Base-by-base conservation (phyloP, 1,140 invertebrate species). In the Condylostylus longicornis region DNA sequence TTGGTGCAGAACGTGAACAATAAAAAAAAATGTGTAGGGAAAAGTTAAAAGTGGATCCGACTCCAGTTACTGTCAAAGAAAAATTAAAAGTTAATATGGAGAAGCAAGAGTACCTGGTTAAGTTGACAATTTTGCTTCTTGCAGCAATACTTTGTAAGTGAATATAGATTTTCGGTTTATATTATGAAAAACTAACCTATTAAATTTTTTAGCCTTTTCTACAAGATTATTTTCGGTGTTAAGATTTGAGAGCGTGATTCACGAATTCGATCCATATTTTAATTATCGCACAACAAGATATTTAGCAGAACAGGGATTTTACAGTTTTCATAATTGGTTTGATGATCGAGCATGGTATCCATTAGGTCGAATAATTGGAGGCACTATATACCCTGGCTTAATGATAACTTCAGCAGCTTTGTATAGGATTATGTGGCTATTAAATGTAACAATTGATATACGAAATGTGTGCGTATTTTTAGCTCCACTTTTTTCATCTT, bases 221-320 rank as follows among this genome's bases (percentile, higher is more conserved):
- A 91, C 85, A 13, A 72, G 93, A 38, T 63, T 97, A 13, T 97
- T 96, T 62, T 96, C 91, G 15, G 91, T 98, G n/a, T 63, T 98
- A 35, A 71, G 90, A 31, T 98, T 93, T 64, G 93, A 97, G 63
- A 93, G 87, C 63, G 90, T 98, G 5, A 97, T 97, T 50, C 93
- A 97, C 66, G 93, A 97, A 65, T 98, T 97, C 66, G 93, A 97
- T 79, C 93, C 93, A 2, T 97, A 97, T 58, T 98, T 97, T 58
- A 98, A 98, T 66, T 98, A 97, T 62, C 74, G 94, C 50, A 96
- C 93, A 23, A 98, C 94, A 9, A 79, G 87, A 46, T 97, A 79
- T 61, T 66, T 98, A 35, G 75, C 88, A 4, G 90, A 97, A 62
- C 81, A 97, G 67, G 94, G 93, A 3, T 97, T 96, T 62, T 98